Evolutionary conservation across 2,888 invertebrate species (phyloP), one percentile per base, ranked within the genome.

Genomic region (Leptopilina drosophilae): DNA sequence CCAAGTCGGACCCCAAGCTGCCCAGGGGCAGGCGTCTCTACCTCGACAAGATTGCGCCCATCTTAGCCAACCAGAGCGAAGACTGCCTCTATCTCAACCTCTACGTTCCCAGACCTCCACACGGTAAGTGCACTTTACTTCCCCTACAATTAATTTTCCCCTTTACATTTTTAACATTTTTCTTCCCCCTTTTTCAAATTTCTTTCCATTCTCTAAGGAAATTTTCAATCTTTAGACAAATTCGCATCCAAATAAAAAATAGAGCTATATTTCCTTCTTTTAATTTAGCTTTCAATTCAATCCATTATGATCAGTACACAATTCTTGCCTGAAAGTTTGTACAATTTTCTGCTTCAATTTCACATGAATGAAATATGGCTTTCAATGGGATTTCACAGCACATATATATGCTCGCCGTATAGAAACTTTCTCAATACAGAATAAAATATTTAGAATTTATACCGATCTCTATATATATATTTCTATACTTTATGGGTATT

Each of bases 41-140:
- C 92, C 94, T 98, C 82, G 96, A 97, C 89, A 95, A 96, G 83
- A 93, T 99, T 86, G 92, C 96, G 87, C 97, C 97, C 20, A 93
- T 97, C 85, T 94, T 99, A 81, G 95, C 95, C 89, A 97, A 98
- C 92, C 98, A 99, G 93, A 97, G 97, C 92, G 99, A 99, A 93
- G 99, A 99, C 94, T 99, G 99, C 92, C 95, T 99, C 88, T 98
- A 98, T 92, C 95, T 99, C 91, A 99, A 99, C 93, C 95, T 99
- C 87, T 99, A 98, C 93, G 97, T 98, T 84, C 99, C 99, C 83
- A 94, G 96, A 88, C 94, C 94, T 88, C 80, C 87, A 75, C 89
- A 89, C 79, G 90, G 91, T 90, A 82, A 90, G 90, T 79, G 40
- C 40, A 46, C 77, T 78, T 46, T 42, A 5, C 40, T 33, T 64